A percentile compares a stretch with the other conserved stretches of the same genome.
Evolutionary conservation across 2,888 invertebrate genomes (phyloP).

Genomic region (Euproctis similis): DNA sequence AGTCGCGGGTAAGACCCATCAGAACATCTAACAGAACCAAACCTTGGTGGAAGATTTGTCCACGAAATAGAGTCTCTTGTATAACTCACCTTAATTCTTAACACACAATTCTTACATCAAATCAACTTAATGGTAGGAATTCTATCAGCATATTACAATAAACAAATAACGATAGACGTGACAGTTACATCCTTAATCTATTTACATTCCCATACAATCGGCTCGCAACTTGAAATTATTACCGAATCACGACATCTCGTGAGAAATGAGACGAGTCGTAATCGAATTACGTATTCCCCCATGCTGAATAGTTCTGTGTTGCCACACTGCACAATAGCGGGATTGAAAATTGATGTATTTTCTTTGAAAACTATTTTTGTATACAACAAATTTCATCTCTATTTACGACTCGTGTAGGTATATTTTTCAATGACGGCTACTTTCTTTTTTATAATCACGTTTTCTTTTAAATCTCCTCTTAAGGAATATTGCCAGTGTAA

Average conservation of each 20-base stretch:
- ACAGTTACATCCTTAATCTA: slow-evolving; percentile 60
- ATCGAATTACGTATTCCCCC: slow-evolving; percentile 43
- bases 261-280: slow-evolving; percentile 57
- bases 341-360: slow-evolving; percentile 28
- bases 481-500: slow-evolving; percentile 5
- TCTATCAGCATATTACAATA: slow-evolving; percentile 5
- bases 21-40: no score
- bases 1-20: no score
- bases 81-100: no score
- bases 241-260: slow-evolving; percentile 48
- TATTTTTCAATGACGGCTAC: neutral
- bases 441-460: slow-evolving; percentile 5
- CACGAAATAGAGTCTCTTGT: no score
- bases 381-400: slow-evolving; percentile 5
- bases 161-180: slow-evolving; percentile 24
- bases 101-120: no score
- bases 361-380: slow-evolving; percentile 6
- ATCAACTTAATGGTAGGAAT: no score
- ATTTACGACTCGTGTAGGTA: accelerated
- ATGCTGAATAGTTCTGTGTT: slow-evolving; percentile 43
- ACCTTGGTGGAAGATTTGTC: no score
- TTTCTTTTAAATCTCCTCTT: slow-evolving; percentile 1
- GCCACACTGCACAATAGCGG: slow-evolving; percentile 21
- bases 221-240: slow-evolving; percentile 47
- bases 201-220: slow-evolving; percentile 48